These are phyloP conservation scores for Bujurquina vittata DNA, from an alignment of 2,113 vertebrate species.

Conservation along the genomic window DNA sequence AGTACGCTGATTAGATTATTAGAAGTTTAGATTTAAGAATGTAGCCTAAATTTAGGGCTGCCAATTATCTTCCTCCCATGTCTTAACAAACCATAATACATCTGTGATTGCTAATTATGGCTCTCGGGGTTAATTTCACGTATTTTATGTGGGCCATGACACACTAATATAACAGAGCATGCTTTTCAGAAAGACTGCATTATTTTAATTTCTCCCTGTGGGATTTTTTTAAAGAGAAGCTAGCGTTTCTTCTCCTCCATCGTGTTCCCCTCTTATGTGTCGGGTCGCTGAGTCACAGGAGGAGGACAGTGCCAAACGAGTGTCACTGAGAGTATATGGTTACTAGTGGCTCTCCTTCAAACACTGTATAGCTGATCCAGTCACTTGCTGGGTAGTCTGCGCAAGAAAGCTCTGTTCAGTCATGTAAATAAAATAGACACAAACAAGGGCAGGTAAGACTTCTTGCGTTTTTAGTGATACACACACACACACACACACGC, in stretches of 20 bases:
- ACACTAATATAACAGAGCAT: slow-evolving; percentile 42
- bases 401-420: slow-evolving; percentile 47
- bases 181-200: slow-evolving; percentile 49
- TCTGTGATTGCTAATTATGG: slow-evolving; percentile 62
- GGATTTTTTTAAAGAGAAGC: slow-evolving; percentile 30
- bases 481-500: too few species aligned
- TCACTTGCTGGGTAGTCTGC: slow-evolving; percentile 50
- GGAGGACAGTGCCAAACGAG: slow-evolving; percentile 33
- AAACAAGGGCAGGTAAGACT: background rate
- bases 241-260: slow-evolving; percentile 23
- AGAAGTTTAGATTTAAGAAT: slow-evolving; percentile 19
- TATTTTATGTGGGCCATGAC: slow-evolving; percentile 65
- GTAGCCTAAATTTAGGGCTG: slow-evolving; percentile 24
- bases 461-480: slow-evolving; percentile 20
- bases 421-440: slow-evolving; percentile 41
- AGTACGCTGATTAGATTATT: slow-evolving; percentile 18
- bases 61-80: slow-evolving; percentile 12
- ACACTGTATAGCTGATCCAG: slow-evolving; percentile 43
- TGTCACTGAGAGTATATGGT: slow-evolving; percentile 53
- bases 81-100: slow-evolving; percentile 15
- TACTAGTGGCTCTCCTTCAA: slow-evolving; percentile 53
- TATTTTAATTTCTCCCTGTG: slow-evolving; percentile 50
- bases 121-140: slow-evolving; percentile 59
- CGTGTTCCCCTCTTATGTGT: slow-evolving; percentile 18
- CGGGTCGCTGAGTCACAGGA: background rate